Evolutionary conservation across 2,113 vertebrate species (phyloP).

Genomic region (Cnemophilus loriae): DNA sequence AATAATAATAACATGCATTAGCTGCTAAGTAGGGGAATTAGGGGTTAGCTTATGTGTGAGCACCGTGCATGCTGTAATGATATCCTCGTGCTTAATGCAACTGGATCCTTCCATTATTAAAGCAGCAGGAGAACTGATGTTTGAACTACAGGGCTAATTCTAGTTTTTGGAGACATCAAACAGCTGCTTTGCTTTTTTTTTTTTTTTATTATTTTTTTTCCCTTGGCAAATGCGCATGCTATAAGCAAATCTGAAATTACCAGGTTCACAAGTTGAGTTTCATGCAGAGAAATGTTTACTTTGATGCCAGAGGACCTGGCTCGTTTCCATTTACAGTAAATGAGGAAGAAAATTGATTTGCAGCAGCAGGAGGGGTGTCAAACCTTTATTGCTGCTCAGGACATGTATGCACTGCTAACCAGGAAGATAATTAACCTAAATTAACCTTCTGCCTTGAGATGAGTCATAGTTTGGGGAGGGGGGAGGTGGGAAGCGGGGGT

Average conservation of each 20-base stretch:
- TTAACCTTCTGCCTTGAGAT: slow-evolving; percentile 66
- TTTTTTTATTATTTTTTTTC: neutral
- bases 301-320: slow-evolving; percentile 66
- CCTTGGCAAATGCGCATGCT: slow-evolving; percentile 30
- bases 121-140: slow-evolving; percentile 10
- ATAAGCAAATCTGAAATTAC: slow-evolving; percentile 68
- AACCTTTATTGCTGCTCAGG: slow-evolving; percentile 60
- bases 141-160: slow-evolving; percentile 58
- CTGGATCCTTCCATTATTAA: slow-evolving; percentile 57
- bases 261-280: slow-evolving; percentile 72
- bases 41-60: neutral
- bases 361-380: slow-evolving; percentile 64
- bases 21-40: slow-evolving; percentile 42
- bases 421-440: slow-evolving; percentile 73
- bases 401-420: slow-evolving; percentile 67
- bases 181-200: slow-evolving; percentile 17
- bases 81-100: slow-evolving; percentile 5
- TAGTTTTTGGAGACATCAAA: slow-evolving; percentile 64
- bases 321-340: slow-evolving; percentile 65
- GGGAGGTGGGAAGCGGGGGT: slow-evolving; percentile 3
- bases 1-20: slow-evolving; percentile 55
- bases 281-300: slow-evolving; percentile 63
- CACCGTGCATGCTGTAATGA: neutral
- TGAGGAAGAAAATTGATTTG: slow-evolving; percentile 72
- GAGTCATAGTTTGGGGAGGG: slow-evolving; percentile 58